phyloP scores from a whole-genome alignment of 2,888 invertebrate genomes.

The Thera obeliscata region DNA sequence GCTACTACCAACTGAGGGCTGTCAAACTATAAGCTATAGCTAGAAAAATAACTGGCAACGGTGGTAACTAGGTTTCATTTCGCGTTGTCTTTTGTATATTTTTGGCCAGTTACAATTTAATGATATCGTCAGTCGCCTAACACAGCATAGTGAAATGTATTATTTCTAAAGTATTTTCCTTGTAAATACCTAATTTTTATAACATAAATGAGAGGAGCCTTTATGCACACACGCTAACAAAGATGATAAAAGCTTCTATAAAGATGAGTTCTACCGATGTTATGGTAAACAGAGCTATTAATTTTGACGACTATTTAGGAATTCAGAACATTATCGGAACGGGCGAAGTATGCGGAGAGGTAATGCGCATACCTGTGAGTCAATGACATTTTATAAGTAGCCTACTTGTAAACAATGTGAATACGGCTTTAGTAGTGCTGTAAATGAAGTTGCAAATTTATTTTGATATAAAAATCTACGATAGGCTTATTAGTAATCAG shows the following conservation, averaged over 20 bases:
- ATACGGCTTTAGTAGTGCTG: constrained; percentile 32
- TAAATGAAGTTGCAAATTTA: constrained; percentile 38
- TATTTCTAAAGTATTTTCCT: too few relatives aligned
- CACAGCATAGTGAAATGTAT: too few relatives aligned
- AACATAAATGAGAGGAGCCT: background rate
- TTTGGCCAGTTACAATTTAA: too few relatives aligned
- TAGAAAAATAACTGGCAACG: too few relatives aligned
- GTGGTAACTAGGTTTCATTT: too few relatives aligned
- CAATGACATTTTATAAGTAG: constrained; percentile 54
- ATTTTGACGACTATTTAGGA: constrained; percentile 63
- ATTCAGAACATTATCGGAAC: constrained; percentile 58
- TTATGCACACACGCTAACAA: constrained; percentile 12
- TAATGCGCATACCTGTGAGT: constrained; percentile 53
- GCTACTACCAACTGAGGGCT: too few relatives aligned
- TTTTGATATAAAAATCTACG: constrained; percentile 18
- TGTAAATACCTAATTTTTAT: background rate
- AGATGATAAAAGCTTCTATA: constrained; percentile 38
- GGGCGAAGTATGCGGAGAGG: constrained; percentile 54
- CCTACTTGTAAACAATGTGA: constrained; percentile 45
- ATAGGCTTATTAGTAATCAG: background rate
- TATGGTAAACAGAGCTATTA: constrained; percentile 61
- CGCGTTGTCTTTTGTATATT: too few relatives aligned
- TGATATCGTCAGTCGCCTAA: too few relatives aligned
- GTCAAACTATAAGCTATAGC: too few relatives aligned
- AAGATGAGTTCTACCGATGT: constrained; percentile 38